These are phyloP conservation scores for Unio pictorum DNA, from an alignment of 2,888 invertebrate species.

Conservation along the genomic window DNA sequence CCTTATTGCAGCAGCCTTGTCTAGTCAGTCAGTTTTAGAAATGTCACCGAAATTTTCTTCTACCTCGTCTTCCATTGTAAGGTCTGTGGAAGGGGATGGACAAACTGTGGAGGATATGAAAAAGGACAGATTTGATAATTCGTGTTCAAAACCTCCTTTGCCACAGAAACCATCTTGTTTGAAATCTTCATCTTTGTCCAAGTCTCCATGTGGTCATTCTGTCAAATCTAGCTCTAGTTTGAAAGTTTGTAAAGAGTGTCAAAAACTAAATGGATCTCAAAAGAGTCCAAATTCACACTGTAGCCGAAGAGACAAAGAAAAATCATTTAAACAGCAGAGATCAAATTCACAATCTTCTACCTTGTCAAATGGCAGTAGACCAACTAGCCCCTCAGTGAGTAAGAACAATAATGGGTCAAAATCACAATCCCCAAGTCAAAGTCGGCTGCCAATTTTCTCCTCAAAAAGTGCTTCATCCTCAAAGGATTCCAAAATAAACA, in stretches of 20 bases:
- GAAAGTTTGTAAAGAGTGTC: constrained; percentile 40
- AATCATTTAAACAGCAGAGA: constrained; percentile 21
- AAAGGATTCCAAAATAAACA: constrained; percentile 52
- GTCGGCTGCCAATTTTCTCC: constrained; percentile 48
- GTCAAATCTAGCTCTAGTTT: constrained; percentile 28
- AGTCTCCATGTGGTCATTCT: too few species aligned
- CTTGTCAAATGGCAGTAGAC: constrained; percentile 25
- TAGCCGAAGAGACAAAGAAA: constrained; percentile 38
- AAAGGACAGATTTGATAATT: constrained; percentile 24
- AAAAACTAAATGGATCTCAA: constrained; percentile 20
- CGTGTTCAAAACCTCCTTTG: constrained; percentile 52
- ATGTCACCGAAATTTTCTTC: constrained; percentile 11
- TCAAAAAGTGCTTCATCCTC: constrained; percentile 42
- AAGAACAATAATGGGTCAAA: constrained; percentile 33
- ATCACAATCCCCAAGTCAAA: constrained; percentile 45
- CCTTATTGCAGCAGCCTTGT: constrained; percentile 31
- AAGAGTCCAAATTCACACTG: constrained; percentile 22
- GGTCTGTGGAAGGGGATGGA: constrained; percentile 31
- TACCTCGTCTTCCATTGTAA: constrained; percentile 19
- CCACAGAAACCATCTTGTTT: constrained; percentile 47
- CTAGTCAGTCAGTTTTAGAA: constrained; percentile 40
- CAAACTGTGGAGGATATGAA: constrained; percentile 28
- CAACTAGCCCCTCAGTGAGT: constrained; percentile 20
- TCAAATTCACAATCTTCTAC: constrained; percentile 24
- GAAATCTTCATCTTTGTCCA: constrained; percentile 37